Percentiles rank a stretch among this genome's conserved stretches.
These are phyloP conservation scores for Cryptus viduatorius DNA, from an alignment of 2,888 invertebrate species.

Conservation along the genomic window DNA sequence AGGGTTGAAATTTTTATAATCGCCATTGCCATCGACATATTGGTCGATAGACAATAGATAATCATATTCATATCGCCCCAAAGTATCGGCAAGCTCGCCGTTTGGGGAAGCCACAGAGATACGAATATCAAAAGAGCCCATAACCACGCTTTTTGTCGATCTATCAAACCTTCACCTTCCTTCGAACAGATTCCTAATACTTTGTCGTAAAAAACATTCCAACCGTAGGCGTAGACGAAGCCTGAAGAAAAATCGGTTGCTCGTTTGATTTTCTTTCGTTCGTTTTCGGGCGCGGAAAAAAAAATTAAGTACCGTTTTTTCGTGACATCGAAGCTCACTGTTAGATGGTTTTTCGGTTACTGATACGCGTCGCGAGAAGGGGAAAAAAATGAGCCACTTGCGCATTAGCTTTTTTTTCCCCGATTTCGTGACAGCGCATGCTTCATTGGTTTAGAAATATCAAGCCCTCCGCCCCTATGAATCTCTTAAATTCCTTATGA, in stretches of 20 bases:
- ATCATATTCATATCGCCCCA: slow-evolving; percentile 66
- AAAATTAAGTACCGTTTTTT: neutral
- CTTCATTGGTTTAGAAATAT: neutral
- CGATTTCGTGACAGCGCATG: slow-evolving; percentile 2
- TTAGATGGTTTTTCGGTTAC: neutral
- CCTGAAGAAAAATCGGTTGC: slow-evolving; percentile 51
- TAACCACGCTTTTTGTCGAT: slow-evolving; percentile 43
- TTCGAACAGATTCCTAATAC: slow-evolving; percentile 66
- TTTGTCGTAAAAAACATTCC: slow-evolving; percentile 72
- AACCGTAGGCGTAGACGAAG: slow-evolving; percentile 70
- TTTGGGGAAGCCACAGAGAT: slow-evolving; percentile 56
- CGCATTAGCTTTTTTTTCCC: neutral
- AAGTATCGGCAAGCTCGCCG: slow-evolving; percentile 52
- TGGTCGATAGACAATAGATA: slow-evolving; percentile 73
- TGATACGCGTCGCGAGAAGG: neutral
- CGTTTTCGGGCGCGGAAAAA: neutral
- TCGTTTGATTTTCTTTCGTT: neutral
- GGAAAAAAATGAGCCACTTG: neutral
- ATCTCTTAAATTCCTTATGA: slow-evolving; percentile 10
- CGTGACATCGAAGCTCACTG: slow-evolving; percentile 12
- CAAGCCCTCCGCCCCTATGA: neutral
- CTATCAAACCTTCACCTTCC: slow-evolving; percentile 43
- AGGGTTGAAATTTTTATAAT: slow-evolving; percentile 68
- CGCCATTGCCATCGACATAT: slow-evolving; percentile 69
- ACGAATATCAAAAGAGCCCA: slow-evolving; percentile 48